These are phyloP conservation scores for Leptinotarsa rubiginosa DNA, from an alignment of 2,888 invertebrate genomes.

Conservation along the genomic window DNA sequence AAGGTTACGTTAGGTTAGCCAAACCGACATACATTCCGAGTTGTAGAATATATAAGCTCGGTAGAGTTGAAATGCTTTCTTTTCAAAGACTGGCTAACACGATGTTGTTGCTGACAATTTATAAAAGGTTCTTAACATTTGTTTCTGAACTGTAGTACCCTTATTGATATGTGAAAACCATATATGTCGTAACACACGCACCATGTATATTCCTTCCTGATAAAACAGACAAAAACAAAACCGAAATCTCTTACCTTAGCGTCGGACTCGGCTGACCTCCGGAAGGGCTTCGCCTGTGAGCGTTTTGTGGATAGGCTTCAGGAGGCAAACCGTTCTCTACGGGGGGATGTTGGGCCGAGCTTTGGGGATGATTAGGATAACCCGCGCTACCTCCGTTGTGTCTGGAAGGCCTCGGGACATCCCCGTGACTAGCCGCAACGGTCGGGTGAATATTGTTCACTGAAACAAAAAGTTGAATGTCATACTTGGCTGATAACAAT, in stretches of 20 bases:
- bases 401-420: conserved; percentile 65
- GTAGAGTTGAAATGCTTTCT: too few relatives aligned
- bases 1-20: too few relatives aligned
- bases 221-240: neutral
- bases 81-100: too few relatives aligned
- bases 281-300: conserved; percentile 46
- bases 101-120: too few relatives aligned
- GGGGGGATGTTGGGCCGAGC: conserved; percentile 50
- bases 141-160: too few relatives aligned
- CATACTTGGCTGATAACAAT: neutral
- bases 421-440: conserved; percentile 66
- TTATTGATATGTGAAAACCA: too few relatives aligned
- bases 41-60: too few relatives aligned
- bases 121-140: too few relatives aligned
- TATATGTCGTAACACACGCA: neutral
- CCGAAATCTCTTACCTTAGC: conserved; percentile 46
- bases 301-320: conserved; percentile 56
- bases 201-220: conserved; percentile 5
- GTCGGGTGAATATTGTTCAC: conserved; percentile 70
- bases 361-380: conserved; percentile 56
- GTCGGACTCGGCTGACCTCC: conserved; percentile 54
- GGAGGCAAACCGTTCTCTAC: conserved; percentile 70
- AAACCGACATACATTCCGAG: too few relatives aligned
- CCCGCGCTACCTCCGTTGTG: conserved; percentile 54
- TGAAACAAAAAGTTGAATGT: conserved; percentile 49